These are phyloP conservation scores for Euspilapteryx auroguttella DNA, from an alignment of 2,888 invertebrate species.

Conservation along the genomic window DNA sequence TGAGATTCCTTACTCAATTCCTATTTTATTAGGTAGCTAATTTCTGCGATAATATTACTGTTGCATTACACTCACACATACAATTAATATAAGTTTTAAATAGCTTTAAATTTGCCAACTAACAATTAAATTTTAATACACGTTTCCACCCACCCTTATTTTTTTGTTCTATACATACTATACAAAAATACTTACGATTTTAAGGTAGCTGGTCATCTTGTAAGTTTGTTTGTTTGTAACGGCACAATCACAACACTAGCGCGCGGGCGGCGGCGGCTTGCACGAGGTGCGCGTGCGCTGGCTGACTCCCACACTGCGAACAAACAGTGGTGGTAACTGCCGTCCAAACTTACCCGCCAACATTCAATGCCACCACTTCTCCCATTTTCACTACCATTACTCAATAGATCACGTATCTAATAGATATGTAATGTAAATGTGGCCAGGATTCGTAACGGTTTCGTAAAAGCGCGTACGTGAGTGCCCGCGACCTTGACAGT, in stretches of 20 bases:
- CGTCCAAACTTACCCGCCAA: too few species aligned
- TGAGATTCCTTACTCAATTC: too few species aligned
- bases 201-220: conserved; percentile 40
- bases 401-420: conserved; percentile 4
- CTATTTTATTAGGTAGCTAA: too few species aligned
- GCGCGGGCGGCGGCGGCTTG: not conserved
- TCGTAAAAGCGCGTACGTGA: conserved; percentile 1
- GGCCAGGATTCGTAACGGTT: not conserved
- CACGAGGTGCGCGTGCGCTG: conserved; percentile 1
- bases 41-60: too few species aligned
- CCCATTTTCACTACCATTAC: too few species aligned
- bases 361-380: not conserved
- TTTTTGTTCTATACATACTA: not conserved
- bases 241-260: not conserved
- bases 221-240: conserved; percentile 12
- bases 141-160: not conserved
- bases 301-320: conserved; percentile 2
- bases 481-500: conserved; percentile 4
- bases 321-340: conserved; percentile 5
- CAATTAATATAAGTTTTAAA: too few species aligned
- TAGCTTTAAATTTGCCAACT: too few species aligned
- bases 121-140: too few species aligned
- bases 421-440: not conserved
- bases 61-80: too few species aligned
- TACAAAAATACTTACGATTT: conserved; percentile 31